Evolutionary conservation across 2,888 invertebrate species (phyloP).

Genomic region (Harpalus rufipes): DNA sequence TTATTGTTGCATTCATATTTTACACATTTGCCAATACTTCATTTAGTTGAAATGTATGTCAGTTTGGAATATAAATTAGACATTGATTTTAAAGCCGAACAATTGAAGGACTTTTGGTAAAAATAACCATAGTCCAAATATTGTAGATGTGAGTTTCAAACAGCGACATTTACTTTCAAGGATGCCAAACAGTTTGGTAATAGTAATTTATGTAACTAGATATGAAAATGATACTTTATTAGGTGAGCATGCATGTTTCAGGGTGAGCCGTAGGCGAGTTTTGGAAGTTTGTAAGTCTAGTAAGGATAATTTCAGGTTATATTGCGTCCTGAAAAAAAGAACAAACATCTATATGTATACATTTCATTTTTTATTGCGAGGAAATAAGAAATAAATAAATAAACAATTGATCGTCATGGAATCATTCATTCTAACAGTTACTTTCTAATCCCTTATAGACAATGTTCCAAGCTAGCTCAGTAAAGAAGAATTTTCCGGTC

Average conservation of each 20-base stretch:
- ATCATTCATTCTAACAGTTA: too few species aligned
- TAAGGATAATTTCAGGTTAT: background rate
- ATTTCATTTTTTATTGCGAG: background rate
- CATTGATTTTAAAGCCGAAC: constrained; percentile 7
- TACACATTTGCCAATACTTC: background rate
- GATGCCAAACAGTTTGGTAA: too few species aligned
- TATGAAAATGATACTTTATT: background rate
- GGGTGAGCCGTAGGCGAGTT: background rate
- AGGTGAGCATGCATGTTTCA: background rate
- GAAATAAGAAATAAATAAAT: background rate
- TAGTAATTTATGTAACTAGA: too few species aligned
- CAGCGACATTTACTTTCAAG: too few species aligned
- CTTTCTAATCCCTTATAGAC: too few species aligned
- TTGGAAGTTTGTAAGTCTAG: background rate
- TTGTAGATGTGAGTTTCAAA: too few species aligned
- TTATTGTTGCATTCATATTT: constrained; percentile 5
- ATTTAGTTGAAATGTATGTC: background rate
- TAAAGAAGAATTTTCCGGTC: too few species aligned
- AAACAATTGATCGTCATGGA: background rate
- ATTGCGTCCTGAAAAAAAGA: background rate
- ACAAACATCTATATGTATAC: background rate
- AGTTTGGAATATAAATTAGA: constrained; percentile 5
- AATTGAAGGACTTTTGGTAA: too few species aligned
- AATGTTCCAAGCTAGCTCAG: too few species aligned
- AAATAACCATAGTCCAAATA: too few species aligned